phyloP scores from a whole-genome alignment of 2,797 vertebrate species.

The Melanotaenia trifasciata region DNA sequence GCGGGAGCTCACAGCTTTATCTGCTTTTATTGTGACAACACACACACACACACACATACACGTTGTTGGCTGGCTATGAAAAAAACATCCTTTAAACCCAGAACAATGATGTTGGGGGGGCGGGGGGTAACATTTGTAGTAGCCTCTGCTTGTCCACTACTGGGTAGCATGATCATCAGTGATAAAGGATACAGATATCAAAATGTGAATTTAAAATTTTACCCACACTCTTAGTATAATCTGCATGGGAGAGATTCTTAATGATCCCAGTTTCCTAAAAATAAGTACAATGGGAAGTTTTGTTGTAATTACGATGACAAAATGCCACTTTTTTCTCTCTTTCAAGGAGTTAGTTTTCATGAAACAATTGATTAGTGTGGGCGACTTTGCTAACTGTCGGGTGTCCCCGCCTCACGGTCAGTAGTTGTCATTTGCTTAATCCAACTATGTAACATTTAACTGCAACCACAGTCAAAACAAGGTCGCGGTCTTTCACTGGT shows the following conservation, averaged over 20 bases:
- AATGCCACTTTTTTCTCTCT: background rate
- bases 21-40: constrained; percentile 1
- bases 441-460: background rate
- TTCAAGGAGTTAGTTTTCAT: background rate
- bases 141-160: background rate
- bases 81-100: constrained; percentile 6
- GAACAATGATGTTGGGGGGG: background rate
- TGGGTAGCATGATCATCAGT: background rate
- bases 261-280: background rate
- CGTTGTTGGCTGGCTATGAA: background rate
- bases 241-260: background rate
- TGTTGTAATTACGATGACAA: background rate
- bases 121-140: too few relatives aligned
- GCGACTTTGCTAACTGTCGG: background rate
- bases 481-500: background rate
- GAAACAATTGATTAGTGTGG: too few relatives aligned
- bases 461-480: background rate
- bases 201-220: background rate
- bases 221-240: background rate
- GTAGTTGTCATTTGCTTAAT: background rate
- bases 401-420: background rate
- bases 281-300: too few relatives aligned
- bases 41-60: too few relatives aligned
- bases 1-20: background rate
- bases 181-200: background rate